These are phyloP conservation scores for Mechanitis mazaeus DNA, from an alignment of 2,888 invertebrate species.

Conservation along the genomic window DNA sequence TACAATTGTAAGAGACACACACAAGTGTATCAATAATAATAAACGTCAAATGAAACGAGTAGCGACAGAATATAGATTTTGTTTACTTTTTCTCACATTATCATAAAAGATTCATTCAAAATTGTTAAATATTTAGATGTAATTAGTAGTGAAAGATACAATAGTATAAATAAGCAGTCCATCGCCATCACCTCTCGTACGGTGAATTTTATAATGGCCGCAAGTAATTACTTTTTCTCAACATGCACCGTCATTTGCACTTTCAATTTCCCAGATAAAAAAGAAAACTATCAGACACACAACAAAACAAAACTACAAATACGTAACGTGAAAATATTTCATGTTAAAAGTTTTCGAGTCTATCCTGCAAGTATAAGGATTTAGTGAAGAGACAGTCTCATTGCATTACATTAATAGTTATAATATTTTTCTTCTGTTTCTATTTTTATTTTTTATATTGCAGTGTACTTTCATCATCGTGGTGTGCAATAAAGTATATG, in stretches of 20 bases:
- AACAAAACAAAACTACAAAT: no score
- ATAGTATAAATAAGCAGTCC: neutral
- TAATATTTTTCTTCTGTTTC: no score
- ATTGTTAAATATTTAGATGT: neutral
- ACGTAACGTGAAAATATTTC: no score
- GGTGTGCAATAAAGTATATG: no score
- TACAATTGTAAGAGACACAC: neutral
- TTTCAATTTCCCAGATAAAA: neutral
- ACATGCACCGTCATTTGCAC: neutral
- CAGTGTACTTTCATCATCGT: no score
- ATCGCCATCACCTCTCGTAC: neutral
- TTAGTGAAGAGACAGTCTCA: no score
- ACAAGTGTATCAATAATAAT: neutral
- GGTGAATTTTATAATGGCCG: neutral
- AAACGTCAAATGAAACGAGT: constrained; percentile 1
- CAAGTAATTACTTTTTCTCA: neutral
- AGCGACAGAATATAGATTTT: constrained; percentile 21
- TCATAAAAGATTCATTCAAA: neutral
- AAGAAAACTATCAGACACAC: neutral
- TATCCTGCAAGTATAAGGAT: no score
- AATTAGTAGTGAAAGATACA: neutral
- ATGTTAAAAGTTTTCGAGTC: no score
- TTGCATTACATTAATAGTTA: no score
- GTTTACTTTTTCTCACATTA: no score
- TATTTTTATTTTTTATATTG: no score